These are phyloP conservation scores for Eupithecia pulchellata DNA, from an alignment of 2,888 invertebrate genomes.

Conservation along the genomic window DNA sequence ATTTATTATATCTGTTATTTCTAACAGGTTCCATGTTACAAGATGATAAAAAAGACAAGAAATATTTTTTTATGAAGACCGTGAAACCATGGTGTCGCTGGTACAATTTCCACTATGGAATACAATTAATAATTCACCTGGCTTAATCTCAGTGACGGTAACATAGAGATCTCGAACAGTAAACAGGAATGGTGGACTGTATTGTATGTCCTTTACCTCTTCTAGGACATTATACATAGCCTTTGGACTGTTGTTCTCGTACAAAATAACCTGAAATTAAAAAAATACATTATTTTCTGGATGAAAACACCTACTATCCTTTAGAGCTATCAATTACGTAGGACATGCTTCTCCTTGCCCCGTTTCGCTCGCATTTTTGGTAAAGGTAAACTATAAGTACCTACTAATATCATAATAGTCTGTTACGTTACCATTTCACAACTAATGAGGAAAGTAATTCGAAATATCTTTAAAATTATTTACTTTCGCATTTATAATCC, in stretches of 20 bases:
- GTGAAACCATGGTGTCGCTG: background rate
- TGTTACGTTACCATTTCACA: too few species aligned
- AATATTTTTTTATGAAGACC: background rate
- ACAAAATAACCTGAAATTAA: slow-evolving; percentile 80
- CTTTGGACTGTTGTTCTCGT: slow-evolving; percentile 79
- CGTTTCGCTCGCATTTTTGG: too few species aligned
- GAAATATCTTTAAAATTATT: too few species aligned
- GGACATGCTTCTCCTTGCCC: too few species aligned
- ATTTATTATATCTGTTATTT: too few species aligned
- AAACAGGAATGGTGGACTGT: slow-evolving; percentile 83
- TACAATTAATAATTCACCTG: slow-evolving; percentile 62
- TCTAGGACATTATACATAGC: slow-evolving; percentile 85
- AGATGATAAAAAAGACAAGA: too few species aligned
- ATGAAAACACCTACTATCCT: background rate
- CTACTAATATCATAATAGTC: too few species aligned
- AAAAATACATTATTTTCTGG: background rate
- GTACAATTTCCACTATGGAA: background rate
- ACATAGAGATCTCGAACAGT: slow-evolving; percentile 87
- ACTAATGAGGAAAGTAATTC: too few species aligned
- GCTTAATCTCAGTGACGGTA: slow-evolving; percentile 85
- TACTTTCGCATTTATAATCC: too few species aligned
- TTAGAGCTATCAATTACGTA: too few species aligned
- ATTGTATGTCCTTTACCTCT: slow-evolving; percentile 87
- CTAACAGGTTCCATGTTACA: too few species aligned
- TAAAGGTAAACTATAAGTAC: too few species aligned